Evolutionary conservation across 2,888 invertebrate genomes (phyloP).

Genomic region (Dryocosmus kuriphilus): DNA sequence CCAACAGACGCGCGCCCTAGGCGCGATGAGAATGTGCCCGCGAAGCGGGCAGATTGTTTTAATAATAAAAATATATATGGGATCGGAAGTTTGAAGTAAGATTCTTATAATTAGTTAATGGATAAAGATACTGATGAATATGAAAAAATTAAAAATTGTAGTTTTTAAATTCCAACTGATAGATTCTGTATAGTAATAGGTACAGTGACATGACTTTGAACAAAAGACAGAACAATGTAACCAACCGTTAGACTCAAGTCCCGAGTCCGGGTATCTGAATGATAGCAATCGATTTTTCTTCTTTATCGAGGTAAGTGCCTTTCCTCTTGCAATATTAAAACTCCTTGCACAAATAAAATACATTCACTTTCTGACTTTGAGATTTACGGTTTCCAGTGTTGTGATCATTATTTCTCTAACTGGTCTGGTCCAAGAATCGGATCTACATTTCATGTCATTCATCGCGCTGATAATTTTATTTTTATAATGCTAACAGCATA

Average conservation of each 20-base stretch:
- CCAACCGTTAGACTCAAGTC: neutral
- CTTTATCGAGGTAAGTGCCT: neutral
- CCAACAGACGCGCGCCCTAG: too few species aligned
- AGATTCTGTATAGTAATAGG: neutral
- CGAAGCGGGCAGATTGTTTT: too few species aligned
- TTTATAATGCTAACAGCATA: neutral
- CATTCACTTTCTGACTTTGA: neutral
- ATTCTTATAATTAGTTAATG: too few species aligned
- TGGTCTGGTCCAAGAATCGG: neutral
- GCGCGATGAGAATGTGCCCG: too few species aligned
- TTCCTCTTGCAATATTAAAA: neutral
- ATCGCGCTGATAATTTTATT: neutral
- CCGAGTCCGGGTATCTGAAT: neutral
- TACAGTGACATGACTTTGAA: neutral
- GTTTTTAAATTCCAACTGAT: too few species aligned
- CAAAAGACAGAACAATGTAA: neutral
- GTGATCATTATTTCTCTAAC: neutral
- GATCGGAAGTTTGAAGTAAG: too few species aligned
- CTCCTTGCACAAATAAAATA: neutral
- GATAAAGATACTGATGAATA: too few species aligned
- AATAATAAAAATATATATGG: too few species aligned
- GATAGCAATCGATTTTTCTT: conserved; percentile 7
- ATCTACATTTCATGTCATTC: neutral
- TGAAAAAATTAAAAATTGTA: too few species aligned
- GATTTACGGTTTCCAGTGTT: neutral